Percentiles rank a stretch among this genome's conserved stretches.
Conservation (phyloP, 2,113 vertebrate species). For the Apaloderma vittatum region DNA sequence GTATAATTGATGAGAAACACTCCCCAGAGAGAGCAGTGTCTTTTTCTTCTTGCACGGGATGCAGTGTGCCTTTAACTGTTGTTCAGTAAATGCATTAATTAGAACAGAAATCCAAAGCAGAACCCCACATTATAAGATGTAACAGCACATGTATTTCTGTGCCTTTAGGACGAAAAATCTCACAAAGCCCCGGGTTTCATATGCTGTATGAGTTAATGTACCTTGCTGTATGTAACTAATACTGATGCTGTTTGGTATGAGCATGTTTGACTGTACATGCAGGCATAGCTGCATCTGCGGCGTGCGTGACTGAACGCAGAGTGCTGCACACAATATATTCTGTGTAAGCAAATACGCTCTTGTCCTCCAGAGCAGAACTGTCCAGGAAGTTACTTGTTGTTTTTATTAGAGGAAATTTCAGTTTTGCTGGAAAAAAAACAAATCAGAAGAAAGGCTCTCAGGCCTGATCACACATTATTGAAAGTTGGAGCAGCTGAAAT, state of each 20-base stretch:
- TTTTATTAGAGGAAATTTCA: not conserved
- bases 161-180: not conserved
- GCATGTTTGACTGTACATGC: not conserved
- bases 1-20: conserved; percentile 52
- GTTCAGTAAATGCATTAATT: not conserved
- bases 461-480: not conserved
- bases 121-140: not conserved
- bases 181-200: not conserved
- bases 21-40: not conserved
- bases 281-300: not conserved
- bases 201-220: not conserved
- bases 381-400: accelerated
- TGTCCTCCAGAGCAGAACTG: not conserved
- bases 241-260: accelerated
- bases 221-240: not conserved
- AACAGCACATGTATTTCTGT: not conserved
- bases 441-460: not conserved
- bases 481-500: not conserved
- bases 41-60: not conserved
- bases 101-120: not conserved
- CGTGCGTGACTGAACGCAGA: not conserved
- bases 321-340: not conserved
- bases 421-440: not conserved
- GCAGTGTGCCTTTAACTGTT: not conserved
- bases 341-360: not conserved